Evolutionary conservation across 2,797 vertebrate genomes (phyloP), one percentile per base, ranked within the genome.

Genomic region (Balearica regulorum): DNA sequence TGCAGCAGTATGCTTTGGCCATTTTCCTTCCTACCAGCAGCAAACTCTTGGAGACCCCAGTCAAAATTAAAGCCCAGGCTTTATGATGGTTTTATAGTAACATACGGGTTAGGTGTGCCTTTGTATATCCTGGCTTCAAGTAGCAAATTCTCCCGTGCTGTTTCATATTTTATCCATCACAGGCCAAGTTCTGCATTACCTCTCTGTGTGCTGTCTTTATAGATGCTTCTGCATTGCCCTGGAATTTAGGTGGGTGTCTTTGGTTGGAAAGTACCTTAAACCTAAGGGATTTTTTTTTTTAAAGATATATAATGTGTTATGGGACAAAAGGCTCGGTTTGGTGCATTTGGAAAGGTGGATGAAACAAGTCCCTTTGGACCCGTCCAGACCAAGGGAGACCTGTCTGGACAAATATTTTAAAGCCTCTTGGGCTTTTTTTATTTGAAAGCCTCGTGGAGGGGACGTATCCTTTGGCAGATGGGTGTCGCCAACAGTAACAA

Each of bases 1-100:
- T 18, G 33, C 37, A 78, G 5, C 3, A 5, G 11, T 29, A 10
- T 0, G 0, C 15, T 61, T 39, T 66, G 28, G 44, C 10, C 4
- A 2, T 41, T 80, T 60, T 39, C 28, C 41, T 10, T 75, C 35
- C 57, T 48, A 21, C 4, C 35, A 55, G 51, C 33, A 71, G 49
- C 41, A 62, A 72, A 31, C 9, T 55, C 29, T 44, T 48, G 21
- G 26, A 51, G 8, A 43, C 8, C 18, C 5, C 31, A 46, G 33
- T 6, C 26, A 55, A 64, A 77, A 48, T 35, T 5, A 54, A 62
- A n/a, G 11, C 15, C 26, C 14, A 37, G 13, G 20, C 4, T 87
- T 68, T 43, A 11, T 15, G 33, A 70, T 3, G 20, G 16, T 12
- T 55, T 55, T 81, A 13, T 5, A 44, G 28, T 26, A 41, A 46